Base-by-base conservation (phyloP, 2,888 invertebrate genomes). In the Andrena flavipes region DNA sequence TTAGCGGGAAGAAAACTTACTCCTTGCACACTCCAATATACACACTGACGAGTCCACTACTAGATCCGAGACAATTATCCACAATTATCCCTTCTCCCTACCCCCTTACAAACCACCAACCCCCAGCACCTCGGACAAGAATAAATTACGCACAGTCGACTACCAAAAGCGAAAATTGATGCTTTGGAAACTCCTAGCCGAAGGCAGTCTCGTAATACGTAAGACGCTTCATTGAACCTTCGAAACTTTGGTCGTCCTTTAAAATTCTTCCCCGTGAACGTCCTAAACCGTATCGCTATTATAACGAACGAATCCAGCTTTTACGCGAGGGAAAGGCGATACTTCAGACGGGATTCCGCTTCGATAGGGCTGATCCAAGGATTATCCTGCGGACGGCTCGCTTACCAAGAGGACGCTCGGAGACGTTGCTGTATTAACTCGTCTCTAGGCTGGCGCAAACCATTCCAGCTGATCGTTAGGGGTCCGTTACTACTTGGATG, bases 351-450 rank as follows among this genome's bases (percentile, higher is more conserved):
- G 81, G 82, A 85, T 88, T 87, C 83, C 72, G 69, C 74, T 80
- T 70, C 80, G 79, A 84, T 88, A 79, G 72, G 76, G 72, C 86
- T 82, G 84, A 86, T 82, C 87, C 82, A 60, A 56, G 89, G 88
- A 90, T 90, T 89, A 90, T 88, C 90, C 87, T 68, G 76, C 76
- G 78, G 76, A 81, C 69, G 67, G 80, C 69, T 83, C 86, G 76
- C 82, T 83, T 81, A 75, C 78, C 75, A 67, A 26, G 75, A 60
- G 79, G 76, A 84, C 80, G 73, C 70, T 67, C 63, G 30, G 73
- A 67, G 84, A 84, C 81, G 79, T 75, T 79, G 83, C 80, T 88
- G 90, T 90, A 90, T 92, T 92, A 91, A 90, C 89, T 91, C 91
- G 89, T 90, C 90, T 87, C 86, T 42, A 51, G 20, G 86, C 82